These are phyloP conservation scores for Hypomecis atomaria DNA, from an alignment of 2,888 invertebrate genomes.

Conservation along the genomic window DNA sequence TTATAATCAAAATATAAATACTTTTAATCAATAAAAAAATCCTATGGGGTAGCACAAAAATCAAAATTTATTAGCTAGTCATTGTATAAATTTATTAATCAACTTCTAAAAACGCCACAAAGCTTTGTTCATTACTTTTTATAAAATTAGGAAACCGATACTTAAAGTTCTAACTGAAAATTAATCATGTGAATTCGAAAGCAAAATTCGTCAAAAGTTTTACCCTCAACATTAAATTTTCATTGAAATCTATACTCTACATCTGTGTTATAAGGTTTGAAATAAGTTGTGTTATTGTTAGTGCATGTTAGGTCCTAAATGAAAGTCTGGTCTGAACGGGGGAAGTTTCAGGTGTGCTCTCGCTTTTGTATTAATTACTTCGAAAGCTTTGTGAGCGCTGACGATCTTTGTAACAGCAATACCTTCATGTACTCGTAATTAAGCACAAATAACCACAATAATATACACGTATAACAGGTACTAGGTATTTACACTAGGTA, in stretches of 20 bases:
- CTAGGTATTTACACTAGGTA: no score
- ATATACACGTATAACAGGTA: no score
- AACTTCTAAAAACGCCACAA: no score
- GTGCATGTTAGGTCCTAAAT: constrained; percentile 21
- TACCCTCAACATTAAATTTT: constrained; percentile 6
- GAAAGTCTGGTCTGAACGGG: constrained; percentile 25
- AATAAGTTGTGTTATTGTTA: constrained; percentile 1
- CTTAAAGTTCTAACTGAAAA: constrained; percentile 30
- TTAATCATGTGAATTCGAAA: constrained; percentile 33
- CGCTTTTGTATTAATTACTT: constrained; percentile 39
- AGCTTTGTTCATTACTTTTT: neutral
- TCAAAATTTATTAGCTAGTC: no score
- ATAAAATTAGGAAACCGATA: constrained; percentile 28
- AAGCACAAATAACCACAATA: neutral
- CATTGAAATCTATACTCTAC: neutral
- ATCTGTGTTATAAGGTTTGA: constrained; percentile 5
- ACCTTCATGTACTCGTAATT: neutral
- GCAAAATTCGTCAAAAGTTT: constrained; percentile 38
- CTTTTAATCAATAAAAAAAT: no score
- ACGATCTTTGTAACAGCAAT: constrained; percentile 12
- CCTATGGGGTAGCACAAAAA: no score
- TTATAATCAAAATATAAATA: no score
- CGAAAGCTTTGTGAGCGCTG: constrained; percentile 23
- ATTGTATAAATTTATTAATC: no score
- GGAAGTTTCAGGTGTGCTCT: constrained; percentile 35